Conservation (phyloP, 2,888 invertebrate species). For the Hirtodrosophila confusa region DNA sequence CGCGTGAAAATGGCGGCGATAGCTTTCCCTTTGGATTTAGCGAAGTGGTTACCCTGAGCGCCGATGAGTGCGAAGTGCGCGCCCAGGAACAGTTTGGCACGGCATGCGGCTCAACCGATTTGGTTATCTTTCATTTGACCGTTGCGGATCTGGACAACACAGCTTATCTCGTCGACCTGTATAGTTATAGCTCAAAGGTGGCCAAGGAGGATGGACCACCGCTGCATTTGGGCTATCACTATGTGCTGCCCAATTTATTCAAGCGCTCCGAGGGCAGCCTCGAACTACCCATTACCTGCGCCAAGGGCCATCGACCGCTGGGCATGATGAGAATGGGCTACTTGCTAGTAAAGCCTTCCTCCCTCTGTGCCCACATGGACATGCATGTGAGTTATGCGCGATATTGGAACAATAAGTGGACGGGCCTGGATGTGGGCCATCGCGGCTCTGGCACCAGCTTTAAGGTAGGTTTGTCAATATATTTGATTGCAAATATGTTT, state of each 20-base stretch:
- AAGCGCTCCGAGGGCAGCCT: constrained; percentile 91
- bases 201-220: constrained; percentile 89
- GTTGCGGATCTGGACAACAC: constrained; percentile 90
- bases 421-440: constrained; percentile 96
- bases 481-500: not conserved
- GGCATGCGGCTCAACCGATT: constrained; percentile 89
- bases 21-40: constrained; percentile 85
- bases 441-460: constrained; percentile 97
- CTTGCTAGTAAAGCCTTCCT: constrained; percentile 84
- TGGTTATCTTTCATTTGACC: constrained; percentile 91
- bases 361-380: constrained; percentile 86
- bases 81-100: constrained; percentile 93
- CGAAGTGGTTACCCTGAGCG: constrained; percentile 89
- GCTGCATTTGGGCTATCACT: constrained; percentile 94
- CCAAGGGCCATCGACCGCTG: constrained; percentile 93
- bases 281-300: constrained; percentile 93
- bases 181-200: constrained; percentile 88
- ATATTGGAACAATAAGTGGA: constrained; percentile 94
- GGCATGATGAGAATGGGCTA: constrained; percentile 90
- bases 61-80: constrained; percentile 87
- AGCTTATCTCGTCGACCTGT: constrained; percentile 94
- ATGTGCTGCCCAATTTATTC: constrained; percentile 93
- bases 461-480: constrained; percentile 83
- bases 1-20: constrained; percentile 86
- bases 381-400: constrained; percentile 92